Percentiles rank a stretch among this genome's conserved stretches.
phyloP scores from a whole-genome alignment of 2,113 vertebrate species.

The Campylomormyrus numenius region DNA sequence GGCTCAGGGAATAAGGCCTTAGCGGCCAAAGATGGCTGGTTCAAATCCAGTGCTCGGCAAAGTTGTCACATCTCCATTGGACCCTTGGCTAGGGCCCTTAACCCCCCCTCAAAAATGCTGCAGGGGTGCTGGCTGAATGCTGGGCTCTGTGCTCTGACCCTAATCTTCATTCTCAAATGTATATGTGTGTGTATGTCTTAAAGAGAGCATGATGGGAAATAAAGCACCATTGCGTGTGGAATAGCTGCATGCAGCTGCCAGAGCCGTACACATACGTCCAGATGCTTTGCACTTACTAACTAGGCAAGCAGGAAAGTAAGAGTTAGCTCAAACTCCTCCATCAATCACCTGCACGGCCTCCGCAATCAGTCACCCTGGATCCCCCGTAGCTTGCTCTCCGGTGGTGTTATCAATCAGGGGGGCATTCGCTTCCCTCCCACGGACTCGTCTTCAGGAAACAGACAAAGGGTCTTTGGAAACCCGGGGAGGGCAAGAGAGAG shows the following conservation, averaged over 20 bases:
- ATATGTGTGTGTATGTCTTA: background rate
- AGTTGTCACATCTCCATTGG: background rate
- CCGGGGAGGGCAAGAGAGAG: constrained; percentile 28
- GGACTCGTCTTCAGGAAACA: background rate
- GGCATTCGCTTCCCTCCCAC: background rate
- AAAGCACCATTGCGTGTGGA: background rate
- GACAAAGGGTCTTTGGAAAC: constrained; percentile 23
- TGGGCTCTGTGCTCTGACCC: background rate
- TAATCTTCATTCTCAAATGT: background rate
- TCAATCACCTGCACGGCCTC: background rate
- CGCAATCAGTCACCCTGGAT: background rate
- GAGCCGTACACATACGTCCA: background rate
- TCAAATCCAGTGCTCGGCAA: background rate
- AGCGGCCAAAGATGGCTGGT: background rate
- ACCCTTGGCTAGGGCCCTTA: background rate
- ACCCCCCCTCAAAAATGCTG: background rate
- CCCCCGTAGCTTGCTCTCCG: background rate
- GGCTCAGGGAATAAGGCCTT: background rate
- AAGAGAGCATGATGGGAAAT: background rate
- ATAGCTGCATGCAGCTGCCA: background rate
- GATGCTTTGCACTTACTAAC: background rate
- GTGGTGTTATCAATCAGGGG: background rate
- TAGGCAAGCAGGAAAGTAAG: background rate
- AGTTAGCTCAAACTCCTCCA: background rate
- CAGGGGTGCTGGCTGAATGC: background rate